Evolutionary conservation across 2,113 vertebrate genomes (phyloP).

Genomic region (Grallaria varia): DNA sequence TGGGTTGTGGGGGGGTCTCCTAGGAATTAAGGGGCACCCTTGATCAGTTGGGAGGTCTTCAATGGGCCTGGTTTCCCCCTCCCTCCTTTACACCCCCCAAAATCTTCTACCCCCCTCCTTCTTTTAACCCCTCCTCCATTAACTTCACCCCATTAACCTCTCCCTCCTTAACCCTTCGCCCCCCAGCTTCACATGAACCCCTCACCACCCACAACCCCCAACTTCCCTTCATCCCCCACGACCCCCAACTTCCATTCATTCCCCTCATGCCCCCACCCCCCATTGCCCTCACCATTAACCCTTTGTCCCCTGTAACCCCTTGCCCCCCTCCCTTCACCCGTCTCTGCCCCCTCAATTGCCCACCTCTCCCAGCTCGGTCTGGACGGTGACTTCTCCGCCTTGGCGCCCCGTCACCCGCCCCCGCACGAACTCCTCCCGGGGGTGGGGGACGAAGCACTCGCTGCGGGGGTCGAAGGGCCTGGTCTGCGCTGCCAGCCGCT

Average conservation of each 20-base stretch:
- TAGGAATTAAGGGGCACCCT: background rate
- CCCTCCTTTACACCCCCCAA: rapidly evolving
- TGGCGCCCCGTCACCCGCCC: background rate
- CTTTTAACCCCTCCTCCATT: background rate
- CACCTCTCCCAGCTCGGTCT: conserved; percentile 8
- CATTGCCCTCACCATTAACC: background rate
- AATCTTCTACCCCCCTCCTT: background rate
- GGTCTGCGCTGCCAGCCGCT: background rate
- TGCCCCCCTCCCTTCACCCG: too few species aligned
- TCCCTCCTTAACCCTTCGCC: background rate
- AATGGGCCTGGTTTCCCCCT: background rate
- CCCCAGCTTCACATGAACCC: background rate
- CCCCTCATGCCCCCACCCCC: too few species aligned
- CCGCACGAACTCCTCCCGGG: background rate
- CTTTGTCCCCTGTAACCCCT: background rate
- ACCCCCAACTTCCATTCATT: background rate
- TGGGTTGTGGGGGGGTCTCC: background rate
- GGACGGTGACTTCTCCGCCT: background rate
- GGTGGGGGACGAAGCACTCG: background rate
- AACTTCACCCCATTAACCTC: background rate
- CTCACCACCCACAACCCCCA: background rate
- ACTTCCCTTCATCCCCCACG: background rate
- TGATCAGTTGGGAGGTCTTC: background rate
- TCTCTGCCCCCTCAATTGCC: background rate
- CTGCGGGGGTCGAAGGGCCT: background rate